Conservation (phyloP, 2,797 vertebrate genomes). For the Tokudaia muenninki region DNA sequence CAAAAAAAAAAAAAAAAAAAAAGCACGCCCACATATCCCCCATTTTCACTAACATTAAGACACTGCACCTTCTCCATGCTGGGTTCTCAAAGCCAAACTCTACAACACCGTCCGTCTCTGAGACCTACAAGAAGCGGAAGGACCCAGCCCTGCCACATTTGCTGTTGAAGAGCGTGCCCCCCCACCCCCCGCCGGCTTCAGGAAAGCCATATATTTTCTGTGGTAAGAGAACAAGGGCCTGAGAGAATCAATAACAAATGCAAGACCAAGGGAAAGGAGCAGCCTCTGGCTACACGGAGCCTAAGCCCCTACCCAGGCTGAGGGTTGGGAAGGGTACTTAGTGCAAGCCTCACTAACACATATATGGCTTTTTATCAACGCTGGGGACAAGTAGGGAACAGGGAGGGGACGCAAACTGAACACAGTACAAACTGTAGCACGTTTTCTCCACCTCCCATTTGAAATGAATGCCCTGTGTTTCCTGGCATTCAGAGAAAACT, state of each 20-base stretch:
- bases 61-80: not conserved
- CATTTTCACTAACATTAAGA: not conserved
- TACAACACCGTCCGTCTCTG: not conserved
- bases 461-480: not conserved
- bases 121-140: not conserved
- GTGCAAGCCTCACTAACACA: conserved; percentile 65
- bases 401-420: not conserved
- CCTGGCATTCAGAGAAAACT: not conserved
- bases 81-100: not conserved
- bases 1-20: not conserved
- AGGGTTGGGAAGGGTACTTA: conserved; percentile 31
- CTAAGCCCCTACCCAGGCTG: not conserved
- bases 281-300: not conserved
- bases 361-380: conserved; percentile 82
- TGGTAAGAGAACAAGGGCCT: not conserved
- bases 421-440: not conserved
- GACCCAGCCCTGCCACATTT: conserved; percentile 3
- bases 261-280: not conserved
- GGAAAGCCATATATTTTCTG: not conserved
- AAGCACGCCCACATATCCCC: not conserved
- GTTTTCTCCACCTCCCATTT: not conserved
- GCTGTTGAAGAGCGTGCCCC: not conserved
- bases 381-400: not conserved
- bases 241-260: not conserved
- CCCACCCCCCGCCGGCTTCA: not conserved